Evolutionary conservation across 2,888 invertebrate species (phyloP).

Genomic region (Hypolimnas misippus): DNA sequence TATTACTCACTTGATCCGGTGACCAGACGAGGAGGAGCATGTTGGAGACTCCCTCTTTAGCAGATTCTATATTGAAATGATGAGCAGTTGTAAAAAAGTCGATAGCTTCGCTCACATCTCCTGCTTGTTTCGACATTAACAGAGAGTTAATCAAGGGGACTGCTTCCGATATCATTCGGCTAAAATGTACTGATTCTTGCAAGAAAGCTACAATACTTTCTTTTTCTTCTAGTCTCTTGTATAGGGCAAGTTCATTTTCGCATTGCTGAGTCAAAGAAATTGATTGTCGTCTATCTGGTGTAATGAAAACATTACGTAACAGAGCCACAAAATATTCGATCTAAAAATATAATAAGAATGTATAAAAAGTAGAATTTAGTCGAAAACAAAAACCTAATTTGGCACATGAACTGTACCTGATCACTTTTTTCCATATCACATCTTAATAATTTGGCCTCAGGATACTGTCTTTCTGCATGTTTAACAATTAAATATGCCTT

Average conservation of each 20-base stretch:
- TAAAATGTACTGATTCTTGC: constrained; percentile 85
- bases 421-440: constrained; percentile 78
- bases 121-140: constrained; percentile 88
- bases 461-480: constrained; percentile 75
- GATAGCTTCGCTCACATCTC: constrained; percentile 94
- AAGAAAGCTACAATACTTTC: constrained; percentile 88
- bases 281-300: constrained; percentile 65
- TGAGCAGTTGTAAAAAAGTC: constrained; percentile 93
- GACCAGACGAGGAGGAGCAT: constrained; percentile 92
- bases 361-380: too few species aligned
- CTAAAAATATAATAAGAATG: constrained; percentile 47
- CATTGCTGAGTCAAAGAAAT: constrained; percentile 67
- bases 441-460: constrained; percentile 73
- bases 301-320: constrained; percentile 71
- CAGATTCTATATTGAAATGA: constrained; percentile 90
- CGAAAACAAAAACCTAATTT: too few species aligned
- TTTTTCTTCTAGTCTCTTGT: constrained; percentile 83
- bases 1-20: constrained; percentile 86
- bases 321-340: constrained; percentile 75
- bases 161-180: constrained; percentile 71
- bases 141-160: constrained; percentile 87
- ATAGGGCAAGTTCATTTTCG: constrained; percentile 71
- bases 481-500: constrained; percentile 81
- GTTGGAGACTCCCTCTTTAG: constrained; percentile 87
- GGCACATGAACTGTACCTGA: too few species aligned